Percentiles rank a stretch among this genome's conserved stretches.
Conservation (phyloP, 1,140 invertebrate species). For the Chironomus tepperi region DNA sequence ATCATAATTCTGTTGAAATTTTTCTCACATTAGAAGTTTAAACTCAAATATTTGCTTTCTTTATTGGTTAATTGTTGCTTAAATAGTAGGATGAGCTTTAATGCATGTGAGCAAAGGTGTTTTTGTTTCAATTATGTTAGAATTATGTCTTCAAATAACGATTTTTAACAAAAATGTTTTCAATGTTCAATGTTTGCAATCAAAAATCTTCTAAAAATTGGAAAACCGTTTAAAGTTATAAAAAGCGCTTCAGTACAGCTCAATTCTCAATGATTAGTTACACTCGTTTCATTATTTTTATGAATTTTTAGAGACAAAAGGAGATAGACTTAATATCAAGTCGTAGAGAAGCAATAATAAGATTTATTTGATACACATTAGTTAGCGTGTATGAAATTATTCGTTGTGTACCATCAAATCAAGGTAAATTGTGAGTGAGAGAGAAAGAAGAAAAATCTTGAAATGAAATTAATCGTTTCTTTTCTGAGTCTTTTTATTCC, state of each 20-base stretch:
- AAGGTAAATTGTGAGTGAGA: not conserved
- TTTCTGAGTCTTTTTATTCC: not conserved
- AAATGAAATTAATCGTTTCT: constrained; percentile 14
- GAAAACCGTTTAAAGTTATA: not conserved
- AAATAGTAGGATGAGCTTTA: too few species aligned
- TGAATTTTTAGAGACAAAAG: not conserved
- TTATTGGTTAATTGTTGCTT: too few species aligned
- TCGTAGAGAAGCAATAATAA: not conserved
- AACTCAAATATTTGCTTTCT: too few species aligned
- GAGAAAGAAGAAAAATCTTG: not conserved
- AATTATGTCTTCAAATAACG: too few species aligned
- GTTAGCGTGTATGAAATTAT: too few species aligned
- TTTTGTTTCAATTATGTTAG: too few species aligned
- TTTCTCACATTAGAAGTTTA: too few species aligned
- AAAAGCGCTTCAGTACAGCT: too few species aligned
- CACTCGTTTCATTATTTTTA: not conserved
- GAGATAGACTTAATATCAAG: not conserved
- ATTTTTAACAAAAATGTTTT: not conserved
- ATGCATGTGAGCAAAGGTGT: too few species aligned
- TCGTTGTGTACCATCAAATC: too few species aligned
- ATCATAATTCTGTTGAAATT: too few species aligned
- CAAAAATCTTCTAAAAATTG: not conserved
- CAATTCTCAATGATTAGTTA: too few species aligned
- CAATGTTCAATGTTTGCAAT: not conserved
- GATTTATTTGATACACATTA: constrained; percentile 11